Conservation (phyloP, 2,113 vertebrate species). For the Ceuthmochares aereus region DNA sequence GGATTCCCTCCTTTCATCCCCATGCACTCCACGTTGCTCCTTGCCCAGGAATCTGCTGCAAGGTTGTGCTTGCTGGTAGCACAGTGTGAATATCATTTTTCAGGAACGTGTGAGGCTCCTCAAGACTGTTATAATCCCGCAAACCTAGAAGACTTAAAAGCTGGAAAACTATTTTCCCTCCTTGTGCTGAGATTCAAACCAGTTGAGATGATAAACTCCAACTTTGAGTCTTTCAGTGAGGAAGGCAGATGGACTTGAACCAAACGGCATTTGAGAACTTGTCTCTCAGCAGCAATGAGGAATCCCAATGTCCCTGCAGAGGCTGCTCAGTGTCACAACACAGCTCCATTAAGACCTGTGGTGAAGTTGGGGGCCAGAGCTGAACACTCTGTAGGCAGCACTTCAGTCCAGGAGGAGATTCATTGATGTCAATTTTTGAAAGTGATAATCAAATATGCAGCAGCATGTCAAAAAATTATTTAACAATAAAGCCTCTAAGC, state of each 20-base stretch:
- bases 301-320: rapidly evolving
- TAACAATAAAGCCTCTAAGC: background rate
- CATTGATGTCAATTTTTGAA: background rate
- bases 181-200: background rate
- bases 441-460: background rate
- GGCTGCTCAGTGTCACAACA: background rate
- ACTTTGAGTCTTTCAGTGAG: background rate
- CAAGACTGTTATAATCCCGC: background rate
- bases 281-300: rapidly evolving
- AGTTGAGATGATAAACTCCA: background rate
- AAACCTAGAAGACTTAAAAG: background rate
- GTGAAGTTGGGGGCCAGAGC: rapidly evolving
- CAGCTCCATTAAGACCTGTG: rapidly evolving
- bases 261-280: rapidly evolving
- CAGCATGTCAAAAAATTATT: background rate
- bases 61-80: background rate
- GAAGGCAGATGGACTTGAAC: background rate
- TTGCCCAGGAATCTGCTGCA: background rate
- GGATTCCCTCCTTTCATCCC: rapidly evolving
- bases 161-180: background rate
- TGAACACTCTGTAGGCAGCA: background rate
- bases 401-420: background rate
- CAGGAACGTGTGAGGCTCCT: background rate
- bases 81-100: background rate
- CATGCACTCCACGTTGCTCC: background rate